Base-by-base conservation (phyloP, 2,113 vertebrate genomes). In the Gobius niger region DNA sequence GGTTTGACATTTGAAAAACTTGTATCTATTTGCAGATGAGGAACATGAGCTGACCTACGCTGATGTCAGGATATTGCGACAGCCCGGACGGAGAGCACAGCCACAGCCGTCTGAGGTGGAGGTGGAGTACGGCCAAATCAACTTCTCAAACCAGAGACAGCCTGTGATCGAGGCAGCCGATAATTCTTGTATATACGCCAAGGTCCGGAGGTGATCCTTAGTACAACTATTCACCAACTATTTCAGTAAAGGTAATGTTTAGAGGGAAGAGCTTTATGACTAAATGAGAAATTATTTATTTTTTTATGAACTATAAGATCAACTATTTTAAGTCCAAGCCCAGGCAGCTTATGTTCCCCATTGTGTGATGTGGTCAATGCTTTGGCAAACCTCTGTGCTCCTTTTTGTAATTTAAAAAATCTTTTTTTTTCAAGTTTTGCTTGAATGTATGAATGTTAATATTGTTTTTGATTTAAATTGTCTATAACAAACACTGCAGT, bases 121-220 rank as follows among this genome's bases (percentile, higher is more conserved):
- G 53, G 68, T 91, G 74, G 84, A 85, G 60, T 91, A 91, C 5
- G 83, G 77, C 6, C 67, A 89, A 41, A 67, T 91, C 54, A 83
- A 53, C 46, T 72, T 87, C 57, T 66, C 71, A 16, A 1, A 57
- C 40, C 76, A 16, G 16, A 44, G 72, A 24, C 61, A 1, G 13
- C 49, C 7, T 19, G 12, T 19, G 9, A 24, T 0, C 10, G 11
- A 52, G 5, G 15, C 14, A 1, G 4, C 13, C 7, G 14, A 10
- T 15, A 76, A 82, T 7, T 73, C 76, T 0, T 75, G 70, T 68
- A 42, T 90, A 19, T 91, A 91, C 15, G 63, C 86, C 34, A 47
- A 41, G 1, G 73, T 88, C 51, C 67, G 14, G 15, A 75, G 71
- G 15, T 83, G 67, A 85, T 67, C 9, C 24, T 15, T 1, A 41